Evolutionary conservation across 2,888 invertebrate species (phyloP).

Genomic region (Pristionchus arcanus): DNA sequence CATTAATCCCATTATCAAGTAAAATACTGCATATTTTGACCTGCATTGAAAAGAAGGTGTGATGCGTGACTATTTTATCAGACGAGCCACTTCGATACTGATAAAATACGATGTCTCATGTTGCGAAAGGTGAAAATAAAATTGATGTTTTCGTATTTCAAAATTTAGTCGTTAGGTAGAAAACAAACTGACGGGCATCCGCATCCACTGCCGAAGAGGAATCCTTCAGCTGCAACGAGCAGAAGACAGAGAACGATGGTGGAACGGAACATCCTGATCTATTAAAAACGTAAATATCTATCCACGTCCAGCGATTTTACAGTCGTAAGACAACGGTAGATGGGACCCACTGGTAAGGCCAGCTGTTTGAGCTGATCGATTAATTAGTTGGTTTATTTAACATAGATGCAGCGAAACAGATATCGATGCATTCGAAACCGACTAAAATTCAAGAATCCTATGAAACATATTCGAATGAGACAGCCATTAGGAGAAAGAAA

Average conservation of each 20-base stretch:
- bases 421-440: background rate
- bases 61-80: too few species aligned
- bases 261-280: slow-evolving; percentile 2
- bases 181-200: slow-evolving; percentile 8
- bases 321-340: too few species aligned
- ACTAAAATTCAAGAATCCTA: background rate
- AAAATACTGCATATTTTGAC: too few species aligned
- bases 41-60: background rate
- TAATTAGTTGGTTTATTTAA: background rate
- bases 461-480: background rate
- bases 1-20: too few species aligned
- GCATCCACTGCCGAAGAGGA: slow-evolving; percentile 13
- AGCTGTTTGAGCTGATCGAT: background rate
- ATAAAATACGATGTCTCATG: background rate
- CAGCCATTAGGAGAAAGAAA: background rate
- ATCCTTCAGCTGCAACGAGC: background rate
- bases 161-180: background rate
- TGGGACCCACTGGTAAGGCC: too few species aligned
- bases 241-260: background rate
- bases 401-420: background rate
- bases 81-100: too few species aligned
- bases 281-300: too few species aligned
- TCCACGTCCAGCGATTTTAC: too few species aligned
- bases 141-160: background rate
- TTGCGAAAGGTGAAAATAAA: background rate